Evolutionary conservation across 2,888 invertebrate species (phyloP).

Genomic region (Ochlodes sylvanus): DNA sequence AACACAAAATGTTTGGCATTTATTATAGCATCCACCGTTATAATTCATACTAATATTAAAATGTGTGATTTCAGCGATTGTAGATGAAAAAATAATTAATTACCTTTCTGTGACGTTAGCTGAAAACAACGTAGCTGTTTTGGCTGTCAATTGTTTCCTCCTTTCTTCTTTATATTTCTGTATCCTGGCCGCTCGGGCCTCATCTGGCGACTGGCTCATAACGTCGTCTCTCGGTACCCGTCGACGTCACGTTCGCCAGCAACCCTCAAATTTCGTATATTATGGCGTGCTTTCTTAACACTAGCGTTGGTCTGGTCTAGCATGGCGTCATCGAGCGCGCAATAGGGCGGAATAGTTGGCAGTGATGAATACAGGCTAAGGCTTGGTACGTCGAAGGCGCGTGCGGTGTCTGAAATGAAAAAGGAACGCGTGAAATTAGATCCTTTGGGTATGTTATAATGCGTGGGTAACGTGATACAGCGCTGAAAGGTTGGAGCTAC

Average conservation of each 20-base stretch:
- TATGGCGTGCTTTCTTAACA: conserved; percentile 59
- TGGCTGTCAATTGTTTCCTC: conserved; percentile 87
- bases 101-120: conserved; percentile 86
- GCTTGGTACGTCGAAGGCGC: conserved; percentile 57
- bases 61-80: no score
- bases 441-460: conserved; percentile 44
- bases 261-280: conserved; percentile 55
- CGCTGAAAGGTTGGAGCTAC: conserved; percentile 48
- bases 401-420: conserved; percentile 67
- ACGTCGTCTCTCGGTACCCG: conserved; percentile 53
- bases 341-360: conserved; percentile 78
- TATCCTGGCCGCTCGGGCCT: conserved; percentile 86
- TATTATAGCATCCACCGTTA: no score
- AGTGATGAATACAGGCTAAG: conserved; percentile 75
- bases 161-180: conserved; percentile 90
- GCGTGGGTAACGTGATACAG: conserved; percentile 50
- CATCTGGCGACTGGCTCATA: conserved; percentile 77
- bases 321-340: conserved; percentile 78
- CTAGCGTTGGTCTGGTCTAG: conserved; percentile 65
- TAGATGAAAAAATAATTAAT: conserved; percentile 39
- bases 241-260: conserved; percentile 70
- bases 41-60: no score
- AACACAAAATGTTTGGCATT: no score
- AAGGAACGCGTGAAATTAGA: conserved; percentile 49
- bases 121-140: conserved; percentile 85